These are phyloP conservation scores for Lerista edwardsae DNA, from an alignment of 2,797 vertebrate genomes.

Conservation along the genomic window DNA sequence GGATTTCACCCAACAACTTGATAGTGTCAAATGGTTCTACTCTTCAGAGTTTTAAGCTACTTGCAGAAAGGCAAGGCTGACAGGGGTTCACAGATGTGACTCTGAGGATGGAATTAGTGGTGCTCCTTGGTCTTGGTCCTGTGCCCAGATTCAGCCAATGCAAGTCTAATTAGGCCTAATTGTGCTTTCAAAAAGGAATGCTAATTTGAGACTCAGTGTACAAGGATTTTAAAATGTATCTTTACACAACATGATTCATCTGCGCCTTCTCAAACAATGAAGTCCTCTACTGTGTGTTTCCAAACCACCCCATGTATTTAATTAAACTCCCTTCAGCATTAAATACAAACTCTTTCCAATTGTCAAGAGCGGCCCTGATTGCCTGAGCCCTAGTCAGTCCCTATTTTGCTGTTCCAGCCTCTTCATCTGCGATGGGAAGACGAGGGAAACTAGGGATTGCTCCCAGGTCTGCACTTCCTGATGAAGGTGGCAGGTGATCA, in stretches of 20 bases:
- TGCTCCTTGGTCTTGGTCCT: constrained; percentile 21
- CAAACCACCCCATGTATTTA: constrained; percentile 14
- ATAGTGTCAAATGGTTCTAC: background rate
- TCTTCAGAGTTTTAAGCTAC: background rate
- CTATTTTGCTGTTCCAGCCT: background rate
- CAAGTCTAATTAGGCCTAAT: constrained; percentile 53
- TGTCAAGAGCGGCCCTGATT: too few relatives aligned
- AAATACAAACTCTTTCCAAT: background rate
- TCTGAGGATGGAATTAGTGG: constrained; percentile 41
- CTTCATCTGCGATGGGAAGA: too few relatives aligned
- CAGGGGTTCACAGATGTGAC: background rate
- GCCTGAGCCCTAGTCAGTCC: background rate
- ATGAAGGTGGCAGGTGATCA: too few relatives aligned
- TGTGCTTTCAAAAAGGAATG: constrained; percentile 39
- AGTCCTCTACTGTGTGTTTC: constrained; percentile 24
- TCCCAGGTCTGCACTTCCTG: too few relatives aligned
- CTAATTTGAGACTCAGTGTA: constrained; percentile 9
- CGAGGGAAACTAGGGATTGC: too few relatives aligned
- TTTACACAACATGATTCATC: constrained; percentile 50
- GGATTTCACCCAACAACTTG: background rate
- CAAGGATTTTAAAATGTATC: constrained; percentile 40
- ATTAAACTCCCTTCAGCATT: background rate
- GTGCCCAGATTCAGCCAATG: constrained; percentile 3
- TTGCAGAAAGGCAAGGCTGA: constrained; percentile 14
- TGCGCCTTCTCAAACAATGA: background rate